These are phyloP conservation scores for Trichonephila clavata DNA, from an alignment of 1,140 invertebrate species.

Conservation along the genomic window DNA sequence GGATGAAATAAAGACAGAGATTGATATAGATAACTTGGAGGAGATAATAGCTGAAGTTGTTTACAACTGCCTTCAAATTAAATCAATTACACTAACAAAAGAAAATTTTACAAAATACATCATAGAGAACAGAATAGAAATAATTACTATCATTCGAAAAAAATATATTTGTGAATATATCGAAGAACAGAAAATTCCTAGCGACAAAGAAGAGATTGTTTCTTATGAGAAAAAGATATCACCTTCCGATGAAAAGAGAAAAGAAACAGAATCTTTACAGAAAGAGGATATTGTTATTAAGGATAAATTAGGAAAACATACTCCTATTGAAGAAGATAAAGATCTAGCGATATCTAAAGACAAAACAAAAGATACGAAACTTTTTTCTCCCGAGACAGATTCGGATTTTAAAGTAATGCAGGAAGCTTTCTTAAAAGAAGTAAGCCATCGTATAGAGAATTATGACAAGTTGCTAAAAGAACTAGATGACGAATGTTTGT, in stretches of 20 bases:
- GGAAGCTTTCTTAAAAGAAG: neutral
- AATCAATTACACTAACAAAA: neutral
- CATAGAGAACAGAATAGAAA: slow-evolving; percentile 55
- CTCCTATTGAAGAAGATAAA: neutral
- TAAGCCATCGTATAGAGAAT: slow-evolving; percentile 54
- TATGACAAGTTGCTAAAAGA: slow-evolving; percentile 73
- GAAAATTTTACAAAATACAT: slow-evolving; percentile 50
- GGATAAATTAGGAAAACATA: too few species aligned
- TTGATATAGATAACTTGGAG: neutral
- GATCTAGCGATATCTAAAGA: neutral
- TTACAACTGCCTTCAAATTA: neutral
- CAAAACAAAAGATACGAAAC: neutral
- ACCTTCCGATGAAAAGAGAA: too few species aligned
- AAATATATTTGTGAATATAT: slow-evolving; percentile 66
- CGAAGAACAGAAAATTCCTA: slow-evolving; percentile 46
- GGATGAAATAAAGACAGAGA: slow-evolving; percentile 61
- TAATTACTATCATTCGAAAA: slow-evolving; percentile 40
- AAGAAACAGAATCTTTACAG: too few species aligned
- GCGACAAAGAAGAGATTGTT: too few species aligned
- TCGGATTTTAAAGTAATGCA: slow-evolving; percentile 34
- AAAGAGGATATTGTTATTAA: too few species aligned
- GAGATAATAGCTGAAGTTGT: neutral
- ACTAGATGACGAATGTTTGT: neutral
- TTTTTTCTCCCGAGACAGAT: slow-evolving; percentile 6
- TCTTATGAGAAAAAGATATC: too few species aligned